Percentiles rank a stretch among this genome's conserved stretches.
Conservation (phyloP, 2,113 vertebrate genomes). For the Paramormyrops kingsleyae region DNA sequence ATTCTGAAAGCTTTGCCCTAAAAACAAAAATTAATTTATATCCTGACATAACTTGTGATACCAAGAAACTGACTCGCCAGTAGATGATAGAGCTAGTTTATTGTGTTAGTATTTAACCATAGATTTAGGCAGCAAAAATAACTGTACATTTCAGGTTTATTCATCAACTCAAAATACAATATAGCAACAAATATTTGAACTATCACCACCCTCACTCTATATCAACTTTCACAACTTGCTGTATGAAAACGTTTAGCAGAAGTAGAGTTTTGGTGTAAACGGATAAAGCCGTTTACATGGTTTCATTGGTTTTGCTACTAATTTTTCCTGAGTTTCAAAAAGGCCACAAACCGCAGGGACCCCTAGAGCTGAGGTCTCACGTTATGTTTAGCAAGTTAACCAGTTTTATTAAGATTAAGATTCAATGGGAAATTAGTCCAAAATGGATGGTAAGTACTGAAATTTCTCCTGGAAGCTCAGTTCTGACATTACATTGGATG, state of each 20-base stretch:
- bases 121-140: neutral
- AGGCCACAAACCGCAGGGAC: neutral
- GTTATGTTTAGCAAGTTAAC: neutral
- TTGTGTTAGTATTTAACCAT: neutral
- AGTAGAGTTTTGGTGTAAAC: neutral
- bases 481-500: neutral
- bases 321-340: neutral
- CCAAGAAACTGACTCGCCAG: neutral
- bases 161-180: neutral
- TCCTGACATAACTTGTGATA: neutral
- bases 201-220: neutral
- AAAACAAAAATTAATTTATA: neutral
- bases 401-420: neutral
- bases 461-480: neutral
- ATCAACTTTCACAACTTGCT: neutral
- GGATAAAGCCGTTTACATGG: neutral
- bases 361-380: neutral
- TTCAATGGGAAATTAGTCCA: neutral
- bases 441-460: neutral
- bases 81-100: neutral
- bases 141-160: neutral
- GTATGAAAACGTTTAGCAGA: neutral
- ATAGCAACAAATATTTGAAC: neutral
- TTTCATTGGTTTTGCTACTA: neutral
- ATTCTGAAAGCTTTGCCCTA: neutral